Base-by-base conservation (phyloP, 2,113 vertebrate species). In the Chlorodrepanis virens region DNA sequence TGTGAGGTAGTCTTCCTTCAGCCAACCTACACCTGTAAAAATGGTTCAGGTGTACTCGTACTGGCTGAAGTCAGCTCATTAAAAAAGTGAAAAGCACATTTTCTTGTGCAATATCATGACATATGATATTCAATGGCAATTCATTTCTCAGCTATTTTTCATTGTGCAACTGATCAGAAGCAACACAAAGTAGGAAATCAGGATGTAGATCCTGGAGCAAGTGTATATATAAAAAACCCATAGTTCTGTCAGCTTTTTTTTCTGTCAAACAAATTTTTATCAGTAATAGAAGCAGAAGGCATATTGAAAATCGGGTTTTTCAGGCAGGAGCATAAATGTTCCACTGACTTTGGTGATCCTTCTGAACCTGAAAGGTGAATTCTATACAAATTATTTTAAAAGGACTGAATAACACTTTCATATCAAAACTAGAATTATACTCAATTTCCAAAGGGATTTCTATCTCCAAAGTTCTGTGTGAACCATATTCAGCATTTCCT, bases 161-260 rank as follows among this genome's bases (percentile, higher is more conserved):
- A 22, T 14, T 79, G 19, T 72, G 23, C 22, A 65, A 52, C 21
- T 74, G 9, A 61, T 90, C 54, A 82, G 45, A 89, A 82, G 7
- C 12, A 93, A 10, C 23, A 68, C 24, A 70, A 91, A 78, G 19
- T 13, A 76, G 33, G 29, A 69, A 77, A 68, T 57, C 4, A 33
- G 2, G 9, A 50, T 45, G 10, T 11, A 87, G 47, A 69, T 52
- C 22, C 25, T 21, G 8, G 11, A 39, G 6, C 49, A 96, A 70
- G 0, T 40, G 22, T 59, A 50, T 54, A 56, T 37, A 19, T 39
- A 9, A 37, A 72, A 44, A 39, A 0, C 1, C 1, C 15, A 17
- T 2, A 24, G 4, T 45, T 83, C 52, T 63, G 5, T 24, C 27
- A 22, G 5, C 0, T 59, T 87, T 87, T 84, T 3, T 71, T 85